These are phyloP conservation scores for Jordanella pulchra DNA, from an alignment of 2,797 vertebrate genomes.

Conservation along the genomic window DNA sequence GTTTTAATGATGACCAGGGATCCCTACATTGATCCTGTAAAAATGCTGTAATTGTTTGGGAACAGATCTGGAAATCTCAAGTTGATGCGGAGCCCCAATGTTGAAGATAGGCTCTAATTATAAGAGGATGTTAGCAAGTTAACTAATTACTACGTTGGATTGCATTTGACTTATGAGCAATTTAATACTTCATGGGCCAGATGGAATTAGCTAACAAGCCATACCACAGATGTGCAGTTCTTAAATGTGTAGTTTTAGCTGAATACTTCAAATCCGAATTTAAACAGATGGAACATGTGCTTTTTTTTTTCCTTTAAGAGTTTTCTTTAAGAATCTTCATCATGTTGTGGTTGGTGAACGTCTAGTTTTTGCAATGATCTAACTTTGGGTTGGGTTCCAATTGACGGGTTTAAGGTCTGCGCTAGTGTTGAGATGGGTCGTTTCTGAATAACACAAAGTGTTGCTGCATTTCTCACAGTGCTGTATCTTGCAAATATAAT, in stretches of 20 bases:
- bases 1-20: background rate
- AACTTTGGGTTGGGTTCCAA: too few species aligned
- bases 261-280: background rate
- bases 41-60: background rate
- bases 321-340: background rate
- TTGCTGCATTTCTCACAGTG: too few species aligned
- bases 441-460: too few species aligned
- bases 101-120: background rate
- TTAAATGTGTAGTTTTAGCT: background rate
- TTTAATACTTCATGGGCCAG: constrained; percentile 8
- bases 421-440: too few species aligned
- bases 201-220: background rate
- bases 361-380: too few species aligned
- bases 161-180: constrained; percentile 5
- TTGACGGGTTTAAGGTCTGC: too few species aligned
- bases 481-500: too few species aligned
- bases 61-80: background rate
- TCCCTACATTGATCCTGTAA: background rate
- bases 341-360: background rate
- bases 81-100: background rate
- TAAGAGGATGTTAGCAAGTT: background rate
- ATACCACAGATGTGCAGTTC: background rate
- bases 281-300: background rate
- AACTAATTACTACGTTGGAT: background rate
- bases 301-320: background rate